phyloP scores from a whole-genome alignment of 2,888 invertebrate genomes.

The Mamestra brassicae region DNA sequence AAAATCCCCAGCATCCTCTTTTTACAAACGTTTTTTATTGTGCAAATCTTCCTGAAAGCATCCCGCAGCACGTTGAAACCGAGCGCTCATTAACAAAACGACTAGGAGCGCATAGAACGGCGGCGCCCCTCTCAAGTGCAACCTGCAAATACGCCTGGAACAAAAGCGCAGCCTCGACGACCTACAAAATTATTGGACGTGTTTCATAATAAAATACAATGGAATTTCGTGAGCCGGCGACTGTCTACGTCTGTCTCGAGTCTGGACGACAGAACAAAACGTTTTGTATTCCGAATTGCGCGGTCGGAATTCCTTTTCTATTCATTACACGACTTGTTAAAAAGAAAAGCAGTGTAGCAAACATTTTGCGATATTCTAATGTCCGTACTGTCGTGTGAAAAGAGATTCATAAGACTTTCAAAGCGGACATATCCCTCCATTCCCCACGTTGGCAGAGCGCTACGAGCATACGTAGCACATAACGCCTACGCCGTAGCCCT shows the following conservation, averaged over 20 bases:
- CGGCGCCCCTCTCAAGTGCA: constrained; percentile 56
- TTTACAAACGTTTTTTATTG: constrained; percentile 66
- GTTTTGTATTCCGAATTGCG: constrained; percentile 43
- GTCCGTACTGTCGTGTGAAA: constrained; percentile 1
- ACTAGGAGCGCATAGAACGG: constrained; percentile 60
- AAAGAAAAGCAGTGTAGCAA: constrained; percentile 4
- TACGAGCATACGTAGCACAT: constrained; percentile 65
- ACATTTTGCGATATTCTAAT: constrained; percentile 6
- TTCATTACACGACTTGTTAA: constrained; percentile 21
- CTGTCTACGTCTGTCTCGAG: constrained; percentile 53
- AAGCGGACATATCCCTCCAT: constrained; percentile 44
- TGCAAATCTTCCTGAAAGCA: constrained; percentile 66
- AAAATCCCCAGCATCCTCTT: constrained; percentile 58
- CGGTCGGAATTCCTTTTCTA: constrained; percentile 20
- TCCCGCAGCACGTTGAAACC: constrained; percentile 59
- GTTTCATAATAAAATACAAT: constrained; percentile 56
- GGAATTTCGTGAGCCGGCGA: constrained; percentile 45
- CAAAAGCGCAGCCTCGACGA: constrained; percentile 66
- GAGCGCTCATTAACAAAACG: constrained; percentile 74
- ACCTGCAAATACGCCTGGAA: constrained; percentile 59
- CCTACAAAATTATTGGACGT: constrained; percentile 65
- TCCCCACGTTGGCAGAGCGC: constrained; percentile 50
- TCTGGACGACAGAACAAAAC: constrained; percentile 55
- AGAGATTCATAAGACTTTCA: constrained; percentile 47
- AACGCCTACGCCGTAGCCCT: constrained; percentile 67